phyloP scores from a whole-genome alignment of 2,888 invertebrate species.

The Drosophila fulvimacula region DNA sequence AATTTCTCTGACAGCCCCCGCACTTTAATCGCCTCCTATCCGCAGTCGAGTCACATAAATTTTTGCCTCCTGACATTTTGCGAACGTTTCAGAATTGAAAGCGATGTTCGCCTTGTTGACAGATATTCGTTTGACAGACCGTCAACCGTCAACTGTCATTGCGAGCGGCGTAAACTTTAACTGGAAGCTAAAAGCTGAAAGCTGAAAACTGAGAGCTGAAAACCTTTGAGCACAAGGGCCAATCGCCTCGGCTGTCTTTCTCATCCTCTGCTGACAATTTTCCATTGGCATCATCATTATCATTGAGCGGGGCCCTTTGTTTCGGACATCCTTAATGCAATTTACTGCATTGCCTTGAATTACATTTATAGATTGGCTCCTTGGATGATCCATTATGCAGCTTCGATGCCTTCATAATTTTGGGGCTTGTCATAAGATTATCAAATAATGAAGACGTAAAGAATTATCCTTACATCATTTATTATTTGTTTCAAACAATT shows the following conservation, averaged over 20 bases:
- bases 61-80: constrained; percentile 58
- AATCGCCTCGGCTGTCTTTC: constrained; percentile 13
- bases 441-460: constrained; percentile 10
- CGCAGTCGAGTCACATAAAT: constrained; percentile 59
- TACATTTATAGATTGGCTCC: constrained; percentile 12
- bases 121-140: constrained; percentile 80
- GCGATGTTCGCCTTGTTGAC: constrained; percentile 76
- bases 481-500: background rate
- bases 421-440: too few relatives aligned
- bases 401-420: constrained; percentile 15
- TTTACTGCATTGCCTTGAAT: constrained; percentile 39
- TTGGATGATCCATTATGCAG: constrained; percentile 34
- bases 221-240: constrained; percentile 41
- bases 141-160: constrained; percentile 76
- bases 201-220: constrained; percentile 15
- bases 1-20: constrained; percentile 47
- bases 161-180: constrained; percentile 48
- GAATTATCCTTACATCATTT: background rate
- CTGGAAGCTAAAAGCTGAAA: constrained; percentile 1
- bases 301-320: constrained; percentile 24
- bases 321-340: constrained; percentile 49
- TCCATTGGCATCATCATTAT: constrained; percentile 41
- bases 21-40: constrained; percentile 41
- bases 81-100: constrained; percentile 76
- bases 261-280: constrained; percentile 33